phyloP scores from a whole-genome alignment of 2,797 vertebrate genomes.

The Astyanax mexicanus region DNA sequence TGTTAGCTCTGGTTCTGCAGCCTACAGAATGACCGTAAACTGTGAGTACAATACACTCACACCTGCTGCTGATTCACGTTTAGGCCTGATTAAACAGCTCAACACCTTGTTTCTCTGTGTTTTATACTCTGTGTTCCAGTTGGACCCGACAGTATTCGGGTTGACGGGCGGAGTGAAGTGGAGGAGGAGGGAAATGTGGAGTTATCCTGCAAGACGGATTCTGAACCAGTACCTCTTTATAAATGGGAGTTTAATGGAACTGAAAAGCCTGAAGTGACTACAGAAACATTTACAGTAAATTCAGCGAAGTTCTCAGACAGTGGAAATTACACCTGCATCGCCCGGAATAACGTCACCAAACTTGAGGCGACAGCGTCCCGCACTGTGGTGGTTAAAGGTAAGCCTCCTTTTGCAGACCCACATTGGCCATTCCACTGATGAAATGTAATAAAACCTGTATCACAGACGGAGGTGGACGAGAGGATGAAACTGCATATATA shows the following conservation, averaged over 20 bases:
- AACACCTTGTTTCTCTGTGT: no score
- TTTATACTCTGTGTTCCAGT: conserved; percentile 59
- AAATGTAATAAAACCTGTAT: no score
- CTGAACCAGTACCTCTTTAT: conserved; percentile 51
- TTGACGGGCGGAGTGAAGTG: conserved; percentile 39
- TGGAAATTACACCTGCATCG: conserved; percentile 60
- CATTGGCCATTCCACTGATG: no score
- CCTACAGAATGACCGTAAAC: conserved; percentile 35
- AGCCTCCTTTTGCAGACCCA: not conserved
- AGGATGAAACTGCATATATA: no score
- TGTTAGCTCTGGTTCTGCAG: not conserved
- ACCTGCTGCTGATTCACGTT: not conserved
- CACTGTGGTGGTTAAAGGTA: conserved; percentile 57
- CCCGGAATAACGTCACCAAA: conserved; percentile 46
- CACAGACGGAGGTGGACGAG: no score
- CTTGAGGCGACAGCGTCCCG: not conserved
- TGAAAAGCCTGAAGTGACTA: not conserved
- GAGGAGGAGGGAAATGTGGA: not conserved
- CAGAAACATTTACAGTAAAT: conserved; percentile 20
- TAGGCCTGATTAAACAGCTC: not conserved
- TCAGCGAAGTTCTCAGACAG: conserved; percentile 1
- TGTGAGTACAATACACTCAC: conserved; percentile 57
- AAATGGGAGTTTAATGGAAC: conserved; percentile 61
- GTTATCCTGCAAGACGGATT: conserved; percentile 59
- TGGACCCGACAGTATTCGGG: conserved; percentile 65